Evolutionary conservation across 1,140 invertebrate species (phyloP).

Genomic region (Drosophila mojavensis): DNA sequence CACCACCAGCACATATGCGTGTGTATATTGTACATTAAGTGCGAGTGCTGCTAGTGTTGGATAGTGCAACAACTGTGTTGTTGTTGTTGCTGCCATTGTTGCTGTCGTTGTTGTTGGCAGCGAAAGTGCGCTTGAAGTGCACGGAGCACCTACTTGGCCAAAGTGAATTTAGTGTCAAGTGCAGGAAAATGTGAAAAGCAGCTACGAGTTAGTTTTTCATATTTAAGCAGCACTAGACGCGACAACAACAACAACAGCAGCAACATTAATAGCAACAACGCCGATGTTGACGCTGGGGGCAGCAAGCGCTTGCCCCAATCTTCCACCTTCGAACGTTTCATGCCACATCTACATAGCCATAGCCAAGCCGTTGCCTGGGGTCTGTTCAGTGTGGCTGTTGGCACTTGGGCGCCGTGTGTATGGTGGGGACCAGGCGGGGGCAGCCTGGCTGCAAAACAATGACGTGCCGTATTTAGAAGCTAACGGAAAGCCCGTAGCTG

Average conservation of each 20-base stretch:
- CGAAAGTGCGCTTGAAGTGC: conserved; percentile 76
- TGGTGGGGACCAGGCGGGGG: conserved; percentile 1
- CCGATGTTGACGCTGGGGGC: conserved; percentile 9
- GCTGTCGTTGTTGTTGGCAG: conserved; percentile 41
- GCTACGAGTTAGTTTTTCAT: conserved; percentile 81
- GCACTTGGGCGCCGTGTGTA: conserved; percentile 12
- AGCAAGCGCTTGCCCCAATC: conserved; percentile 9
- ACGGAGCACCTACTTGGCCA: conserved; percentile 79
- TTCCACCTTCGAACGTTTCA: conserved; percentile 11
- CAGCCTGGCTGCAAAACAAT: conserved; percentile 58
- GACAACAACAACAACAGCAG: conserved; percentile 32
- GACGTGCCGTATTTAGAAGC: conserved; percentile 53
- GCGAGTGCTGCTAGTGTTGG: conserved; percentile 13
- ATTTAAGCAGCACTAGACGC: conserved; percentile 76
- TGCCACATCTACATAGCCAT: conserved; percentile 14
- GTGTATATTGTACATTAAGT: conserved; percentile 17
- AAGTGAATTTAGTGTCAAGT: conserved; percentile 83
- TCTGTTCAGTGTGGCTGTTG: conserved; percentile 11
- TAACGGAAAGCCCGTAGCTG: conserved; percentile 2
- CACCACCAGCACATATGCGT: not conserved
- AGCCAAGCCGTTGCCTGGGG: conserved; percentile 20
- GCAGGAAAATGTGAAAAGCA: conserved; percentile 79
- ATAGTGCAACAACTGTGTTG: conserved; percentile 13
- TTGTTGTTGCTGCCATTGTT: conserved; percentile 17
- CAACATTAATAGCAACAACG: conserved; percentile 15